Evolutionary conservation across 2,888 invertebrate species (phyloP).

Genomic region (Eugnorisma glareosa): DNA sequence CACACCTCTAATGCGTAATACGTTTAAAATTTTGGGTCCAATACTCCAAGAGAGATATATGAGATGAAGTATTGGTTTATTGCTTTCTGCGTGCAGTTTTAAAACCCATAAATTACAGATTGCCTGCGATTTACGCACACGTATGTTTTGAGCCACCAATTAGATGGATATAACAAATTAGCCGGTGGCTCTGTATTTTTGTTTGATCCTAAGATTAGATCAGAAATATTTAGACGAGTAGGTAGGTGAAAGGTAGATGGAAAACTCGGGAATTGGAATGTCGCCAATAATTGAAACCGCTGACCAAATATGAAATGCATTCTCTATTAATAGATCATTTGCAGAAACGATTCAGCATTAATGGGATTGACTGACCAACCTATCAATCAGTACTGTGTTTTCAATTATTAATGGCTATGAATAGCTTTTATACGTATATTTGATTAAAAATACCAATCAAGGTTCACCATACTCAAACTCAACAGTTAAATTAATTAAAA

Average conservation of each 20-base stretch:
- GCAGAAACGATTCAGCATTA: constrained; percentile 39
- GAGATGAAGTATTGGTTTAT: constrained; percentile 1
- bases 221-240: constrained; percentile 29
- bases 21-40: background rate
- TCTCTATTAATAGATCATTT: constrained; percentile 52
- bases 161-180: constrained; percentile 10
- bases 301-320: constrained; percentile 52
- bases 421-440: constrained; percentile 19
- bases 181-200: constrained; percentile 6
- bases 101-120: constrained; percentile 8
- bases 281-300: constrained; percentile 26
- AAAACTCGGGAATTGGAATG: constrained; percentile 43
- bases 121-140: background rate
- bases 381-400: constrained; percentile 8
- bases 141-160: constrained; percentile 12
- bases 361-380: constrained; percentile 20
- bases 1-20: background rate
- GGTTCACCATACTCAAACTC: constrained; percentile 20
- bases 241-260: constrained; percentile 2
- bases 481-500: constrained; percentile 28
- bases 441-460: constrained; percentile 37
- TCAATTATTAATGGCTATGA: background rate
- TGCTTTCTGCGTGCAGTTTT: background rate
- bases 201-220: constrained; percentile 39
- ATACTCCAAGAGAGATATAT: background rate